Evolutionary conservation across 2,888 invertebrate genomes (phyloP).

Genomic region (Rugalucina vietnamica): DNA sequence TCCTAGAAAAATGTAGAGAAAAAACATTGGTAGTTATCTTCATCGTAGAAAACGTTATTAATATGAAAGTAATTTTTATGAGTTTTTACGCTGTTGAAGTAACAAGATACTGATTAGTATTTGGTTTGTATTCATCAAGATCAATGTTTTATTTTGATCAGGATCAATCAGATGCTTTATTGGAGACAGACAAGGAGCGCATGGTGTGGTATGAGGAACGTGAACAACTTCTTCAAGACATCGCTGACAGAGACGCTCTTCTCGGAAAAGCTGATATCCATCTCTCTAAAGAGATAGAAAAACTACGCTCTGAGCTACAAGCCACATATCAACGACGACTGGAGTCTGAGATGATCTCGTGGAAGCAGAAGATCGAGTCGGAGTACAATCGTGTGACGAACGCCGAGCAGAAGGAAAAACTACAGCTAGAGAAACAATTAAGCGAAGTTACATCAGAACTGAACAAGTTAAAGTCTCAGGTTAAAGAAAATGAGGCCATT

Average conservation of each 20-base stretch:
- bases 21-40: too few species aligned
- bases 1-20: too few species aligned
- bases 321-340: conserved; percentile 65
- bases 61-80: too few species aligned
- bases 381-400: conserved; percentile 52
- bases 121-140: too few species aligned
- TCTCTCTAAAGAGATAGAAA: conserved; percentile 69
- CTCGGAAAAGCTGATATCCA: conserved; percentile 72
- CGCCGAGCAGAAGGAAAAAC: conserved; percentile 61
- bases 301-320: conserved; percentile 64
- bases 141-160: too few species aligned
- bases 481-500: conserved; percentile 45
- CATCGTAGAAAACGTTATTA: too few species aligned
- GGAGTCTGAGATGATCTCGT: conserved; percentile 56
- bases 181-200: conserved; percentile 55
- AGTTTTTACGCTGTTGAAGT: too few species aligned
- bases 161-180: conserved; percentile 44
- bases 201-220: conserved; percentile 62
- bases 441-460: conserved; percentile 61
- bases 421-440: conserved; percentile 57
- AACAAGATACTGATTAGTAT: too few species aligned
- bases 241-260: conserved; percentile 64
- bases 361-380: conserved; percentile 56
- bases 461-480: conserved; percentile 54
- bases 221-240: conserved; percentile 60